Evolutionary conservation across 2,113 vertebrate species (phyloP).

Genomic region (Crypturellus undulatus): DNA sequence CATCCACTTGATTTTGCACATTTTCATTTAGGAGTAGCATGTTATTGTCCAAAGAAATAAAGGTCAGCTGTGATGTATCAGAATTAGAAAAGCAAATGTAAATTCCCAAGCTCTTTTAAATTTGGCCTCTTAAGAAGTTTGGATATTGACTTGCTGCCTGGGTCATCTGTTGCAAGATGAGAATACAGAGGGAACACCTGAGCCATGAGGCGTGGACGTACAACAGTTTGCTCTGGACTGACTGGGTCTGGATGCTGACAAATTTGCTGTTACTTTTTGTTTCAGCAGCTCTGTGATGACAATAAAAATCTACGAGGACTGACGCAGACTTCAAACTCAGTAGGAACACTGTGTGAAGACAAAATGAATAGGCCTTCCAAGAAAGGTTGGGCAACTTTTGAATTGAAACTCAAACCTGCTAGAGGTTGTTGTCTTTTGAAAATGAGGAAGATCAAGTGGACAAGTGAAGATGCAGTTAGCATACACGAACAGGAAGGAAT

Average conservation of each 20-base stretch:
- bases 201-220: neutral
- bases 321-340: constrained; percentile 27
- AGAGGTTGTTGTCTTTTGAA: neutral
- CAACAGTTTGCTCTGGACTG: neutral
- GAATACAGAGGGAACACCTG: neutral
- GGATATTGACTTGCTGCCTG: neutral
- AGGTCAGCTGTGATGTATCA: neutral
- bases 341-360: neutral
- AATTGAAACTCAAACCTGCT: constrained; percentile 13
- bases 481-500: neutral
- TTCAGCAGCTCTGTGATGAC: neutral
- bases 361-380: neutral
- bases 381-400: neutral
- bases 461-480: neutral
- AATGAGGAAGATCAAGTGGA: neutral
- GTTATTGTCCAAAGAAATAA: neutral
- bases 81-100: constrained; percentile 7
- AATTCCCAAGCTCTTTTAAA: neutral
- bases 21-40: constrained; percentile 1
- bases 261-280: neutral
- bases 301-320: neutral
- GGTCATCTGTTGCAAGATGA: neutral
- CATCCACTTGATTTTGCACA: constrained; percentile 20
- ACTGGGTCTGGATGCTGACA: neutral
- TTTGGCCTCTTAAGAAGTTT: neutral